phyloP scores from a whole-genome alignment of 1,140 invertebrate genomes.

The Tetragnatha versicolor region DNA sequence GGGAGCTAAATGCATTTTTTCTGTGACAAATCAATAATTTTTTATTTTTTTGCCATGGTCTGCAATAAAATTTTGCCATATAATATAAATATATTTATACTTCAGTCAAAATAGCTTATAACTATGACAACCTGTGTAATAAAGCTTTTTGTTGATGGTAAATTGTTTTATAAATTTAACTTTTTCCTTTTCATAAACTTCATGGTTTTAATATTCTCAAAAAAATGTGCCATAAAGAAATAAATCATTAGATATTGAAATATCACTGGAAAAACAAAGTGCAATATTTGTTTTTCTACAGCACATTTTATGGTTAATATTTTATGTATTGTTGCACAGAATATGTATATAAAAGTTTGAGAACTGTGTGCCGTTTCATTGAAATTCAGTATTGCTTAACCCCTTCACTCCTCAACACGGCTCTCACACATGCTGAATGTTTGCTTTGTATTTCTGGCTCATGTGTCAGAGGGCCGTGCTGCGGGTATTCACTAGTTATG shows the following conservation, averaged over 20 bases:
- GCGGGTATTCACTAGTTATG: not conserved
- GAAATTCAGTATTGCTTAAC: constrained; percentile 17
- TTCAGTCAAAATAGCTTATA: not conserved
- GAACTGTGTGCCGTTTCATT: constrained; percentile 1
- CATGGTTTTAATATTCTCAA: not conserved
- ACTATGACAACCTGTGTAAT: not conserved
- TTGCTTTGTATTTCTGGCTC: not conserved
- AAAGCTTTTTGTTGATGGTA: not conserved
- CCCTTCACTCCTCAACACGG: no score
- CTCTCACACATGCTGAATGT: no score
- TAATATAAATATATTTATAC: not conserved
- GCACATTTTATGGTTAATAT: constrained; percentile 9
- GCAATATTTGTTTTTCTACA: constrained; percentile 45
- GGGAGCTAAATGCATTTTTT: not conserved
- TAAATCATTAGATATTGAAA: constrained; percentile 3
- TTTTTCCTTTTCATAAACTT: not conserved
- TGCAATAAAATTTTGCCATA: not conserved
- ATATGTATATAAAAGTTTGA: constrained; percentile 16
- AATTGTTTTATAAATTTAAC: not conserved
- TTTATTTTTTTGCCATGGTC: not conserved
- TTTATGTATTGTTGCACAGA: constrained; percentile 20
- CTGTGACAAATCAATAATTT: not conserved
- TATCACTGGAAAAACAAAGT: constrained; percentile 24
- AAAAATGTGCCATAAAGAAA: constrained; percentile 33
- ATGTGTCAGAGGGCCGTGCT: not conserved